Evolutionary conservation across 2,113 vertebrate genomes (phyloP).

Genomic region (Corynorhinus townsendii): DNA sequence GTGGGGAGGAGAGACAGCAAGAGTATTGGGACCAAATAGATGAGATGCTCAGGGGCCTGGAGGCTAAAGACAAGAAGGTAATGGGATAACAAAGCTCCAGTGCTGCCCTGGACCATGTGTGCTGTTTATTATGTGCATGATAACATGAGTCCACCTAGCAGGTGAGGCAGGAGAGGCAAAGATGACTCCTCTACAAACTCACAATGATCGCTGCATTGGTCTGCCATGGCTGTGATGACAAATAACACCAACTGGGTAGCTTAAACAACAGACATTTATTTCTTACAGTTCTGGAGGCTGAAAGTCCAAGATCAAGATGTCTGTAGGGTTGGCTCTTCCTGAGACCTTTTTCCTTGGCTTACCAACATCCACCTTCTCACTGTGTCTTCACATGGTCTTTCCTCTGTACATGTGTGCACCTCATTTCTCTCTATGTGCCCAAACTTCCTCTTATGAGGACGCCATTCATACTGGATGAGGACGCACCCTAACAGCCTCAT

Average conservation of each 20-base stretch:
- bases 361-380: background rate
- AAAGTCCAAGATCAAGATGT: background rate
- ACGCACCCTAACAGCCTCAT: background rate
- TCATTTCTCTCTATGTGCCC: too few relatives aligned
- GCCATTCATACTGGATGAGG: background rate
- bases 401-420: rapidly evolving
- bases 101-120: background rate
- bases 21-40: background rate
- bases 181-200: background rate
- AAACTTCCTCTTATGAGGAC: background rate
- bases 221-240: background rate
- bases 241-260: too few relatives aligned
- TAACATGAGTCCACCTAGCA: background rate
- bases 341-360: background rate
- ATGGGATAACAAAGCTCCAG: background rate
- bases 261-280: background rate
- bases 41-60: background rate
- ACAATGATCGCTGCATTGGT: background rate
- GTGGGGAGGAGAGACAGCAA: background rate
- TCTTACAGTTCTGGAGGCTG: background rate
- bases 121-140: background rate
- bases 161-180: background rate
- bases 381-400: background rate
- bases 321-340: background rate
- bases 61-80: background rate